Evolutionary conservation across 2,888 invertebrate species (phyloP), one percentile per base, ranked within the genome.

Genomic region (Drosophila nigritarsus): DNA sequence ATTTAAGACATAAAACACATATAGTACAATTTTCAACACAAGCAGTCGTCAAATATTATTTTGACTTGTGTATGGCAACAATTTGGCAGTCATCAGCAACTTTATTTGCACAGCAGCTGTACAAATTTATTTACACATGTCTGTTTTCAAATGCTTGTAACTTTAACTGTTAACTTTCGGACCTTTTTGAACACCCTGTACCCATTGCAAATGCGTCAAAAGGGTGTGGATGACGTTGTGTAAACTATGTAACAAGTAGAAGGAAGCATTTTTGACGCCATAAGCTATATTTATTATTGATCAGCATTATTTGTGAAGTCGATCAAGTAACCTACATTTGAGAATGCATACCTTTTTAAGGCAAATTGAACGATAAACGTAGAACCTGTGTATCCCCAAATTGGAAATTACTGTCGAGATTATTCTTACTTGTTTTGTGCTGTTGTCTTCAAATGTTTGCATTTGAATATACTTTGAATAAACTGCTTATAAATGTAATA

Each of bases 81-180:
- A 65, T 75, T 75, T 66, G 61, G 49, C 66, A 73, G 36, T n/a
- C 63, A 27, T 54, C 64, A 54, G 51, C 42, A 63, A 63, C 40
- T 50, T n/a, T 58, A 50, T 51, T 68, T 65, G 58, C 24, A 65
- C 55, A 65, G 58, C 27, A 55, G 20, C 48, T 40, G 1, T 20
- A 65, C 42, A 65, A 54, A 27, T 66, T 66, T 65, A 36, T 34
- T 29, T 40, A 40, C 32, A 45, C 24, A 36, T 48, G 24, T 27
- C 13, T 48, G 29, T 24, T 67, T 55, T 5, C 34, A 48, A 20
- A 29, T 29, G 45, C 3, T 38, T 63, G 53, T 27, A 36, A 55
- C 24, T 54, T 50, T 27, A 51, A 53, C 24, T 49, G 45, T 30
- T 50, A 45, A 24, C 15, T 24, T 45, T 45, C 20, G 15, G 24